These are phyloP conservation scores for Ceriagrion tenellum DNA, from an alignment of 2,888 invertebrate species.

Conservation along the genomic window DNA sequence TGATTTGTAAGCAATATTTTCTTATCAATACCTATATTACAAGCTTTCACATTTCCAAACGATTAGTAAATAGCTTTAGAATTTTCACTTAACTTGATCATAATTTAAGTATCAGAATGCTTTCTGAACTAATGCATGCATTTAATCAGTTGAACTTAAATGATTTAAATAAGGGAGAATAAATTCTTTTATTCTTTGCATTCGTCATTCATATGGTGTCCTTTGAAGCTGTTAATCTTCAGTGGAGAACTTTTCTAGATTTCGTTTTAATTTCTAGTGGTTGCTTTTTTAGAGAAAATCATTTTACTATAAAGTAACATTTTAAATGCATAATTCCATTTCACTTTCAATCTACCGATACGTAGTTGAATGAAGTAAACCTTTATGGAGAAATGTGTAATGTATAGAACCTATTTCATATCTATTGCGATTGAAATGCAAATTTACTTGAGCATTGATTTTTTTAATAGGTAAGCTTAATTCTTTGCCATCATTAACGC, in stretches of 20 bases:
- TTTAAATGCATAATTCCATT: neutral
- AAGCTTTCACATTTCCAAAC: neutral
- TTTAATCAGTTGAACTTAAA: neutral
- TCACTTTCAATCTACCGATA: neutral
- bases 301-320: neutral
- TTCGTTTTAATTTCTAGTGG: neutral
- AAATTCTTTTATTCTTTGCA: neutral
- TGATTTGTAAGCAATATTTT: neutral
- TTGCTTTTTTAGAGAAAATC: neutral
- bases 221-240: neutral
- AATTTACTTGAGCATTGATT: neutral
- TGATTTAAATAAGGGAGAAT: neutral
- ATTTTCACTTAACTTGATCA: neutral
- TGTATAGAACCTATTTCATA: neutral
- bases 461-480: neutral
- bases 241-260: neutral
- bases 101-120: slow-evolving; percentile 1
- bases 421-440: neutral
- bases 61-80: neutral
- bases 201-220: neutral
- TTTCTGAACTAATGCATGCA: neutral
- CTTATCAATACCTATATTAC: neutral
- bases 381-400: neutral
- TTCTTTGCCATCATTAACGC: neutral
- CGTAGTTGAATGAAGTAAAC: neutral